Evolutionary conservation across 2,888 invertebrate species (phyloP), one percentile per base, ranked within the genome.

Genomic region (Ditula angustiorana): DNA sequence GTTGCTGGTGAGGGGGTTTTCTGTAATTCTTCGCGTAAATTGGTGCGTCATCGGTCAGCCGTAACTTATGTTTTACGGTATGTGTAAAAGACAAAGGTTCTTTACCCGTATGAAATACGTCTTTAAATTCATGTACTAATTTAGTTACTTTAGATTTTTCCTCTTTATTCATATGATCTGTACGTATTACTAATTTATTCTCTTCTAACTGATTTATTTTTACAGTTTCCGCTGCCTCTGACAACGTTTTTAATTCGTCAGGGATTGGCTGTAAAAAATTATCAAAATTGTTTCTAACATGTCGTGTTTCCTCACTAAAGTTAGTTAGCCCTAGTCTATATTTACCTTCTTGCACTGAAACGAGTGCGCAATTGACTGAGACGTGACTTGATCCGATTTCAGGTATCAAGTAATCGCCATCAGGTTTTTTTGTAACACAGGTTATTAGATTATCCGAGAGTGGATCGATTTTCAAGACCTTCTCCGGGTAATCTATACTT

Each of bases 391-490:
- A 2, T 47, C 26, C 47, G 26, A 47, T 47, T 47, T 47, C 5
- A n/a, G 47, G 47, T 26, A 47, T 5, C 2, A 26, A 26, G 26
- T 47, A 26, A 10, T 47, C 47, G 3, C 47, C 47, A 7, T 47
- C 24, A 5, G 26, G 1, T 47, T 47, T 47, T 5, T 47, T 26
- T 13, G 47, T 8, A 1, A 47, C 26, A 13, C 47, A 47, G 1
- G 47, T 47, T 13, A 47, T 26, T 7, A 47, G n/a, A 47, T 47
- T 47, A 26, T 47, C 47, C 24, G 47, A 26, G 26, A 47, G 47
- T 13, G 26, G 13, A 8, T 47, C 47, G 47, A 47, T 47, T 47
- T 47, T 13, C 5, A 47, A 47, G 47, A 47, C 10, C 11, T 7
- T 13, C 10, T 47, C 47, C 0, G 47, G 47, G 26, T 47, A 26